These are phyloP conservation scores for Drosophila pectinifera DNA, from an alignment of 1,140 invertebrate species.

Conservation along the genomic window DNA sequence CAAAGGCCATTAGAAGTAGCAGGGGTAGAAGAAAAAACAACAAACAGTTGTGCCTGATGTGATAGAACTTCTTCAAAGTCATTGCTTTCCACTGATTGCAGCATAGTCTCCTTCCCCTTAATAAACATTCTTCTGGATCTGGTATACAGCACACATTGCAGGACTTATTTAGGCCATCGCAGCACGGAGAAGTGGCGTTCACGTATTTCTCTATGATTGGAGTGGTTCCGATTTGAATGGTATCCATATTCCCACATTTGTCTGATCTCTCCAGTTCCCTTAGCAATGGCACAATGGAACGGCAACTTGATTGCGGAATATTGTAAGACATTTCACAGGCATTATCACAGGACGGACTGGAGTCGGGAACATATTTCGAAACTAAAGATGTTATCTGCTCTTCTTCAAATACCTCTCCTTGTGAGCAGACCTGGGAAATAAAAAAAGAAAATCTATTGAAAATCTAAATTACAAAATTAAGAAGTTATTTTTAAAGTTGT, in stretches of 20 bases:
- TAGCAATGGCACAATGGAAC: slow-evolving; percentile 10
- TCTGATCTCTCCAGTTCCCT: not conserved
- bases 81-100: slow-evolving; percentile 28
- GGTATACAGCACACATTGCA: not conserved
- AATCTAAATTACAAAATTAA: no score
- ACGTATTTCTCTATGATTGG: slow-evolving; percentile 18
- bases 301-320: slow-evolving; percentile 9
- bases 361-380: slow-evolving; percentile 16
- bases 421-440: slow-evolving; percentile 18
- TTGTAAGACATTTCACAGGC: slow-evolving; percentile 10
- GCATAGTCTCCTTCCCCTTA: slow-evolving; percentile 1
- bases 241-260: not conserved
- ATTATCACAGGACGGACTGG: not conserved
- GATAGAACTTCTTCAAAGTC: slow-evolving; percentile 9
- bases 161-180: no score
- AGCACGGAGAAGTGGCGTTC: not conserved
- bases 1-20: not conserved
- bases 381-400: slow-evolving; percentile 4
- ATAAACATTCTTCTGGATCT: not conserved
- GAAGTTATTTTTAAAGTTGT: no score
- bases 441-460: no score
- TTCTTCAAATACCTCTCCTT: slow-evolving; percentile 9
- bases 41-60: slow-evolving; percentile 9
- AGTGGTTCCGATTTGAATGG: slow-evolving; percentile 23
- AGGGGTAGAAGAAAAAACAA: slow-evolving; percentile 12